Percentiles rank a stretch among this genome's conserved stretches.
phyloP scores from a whole-genome alignment of 2,797 vertebrate species.

The Lacerta agilis region DNA sequence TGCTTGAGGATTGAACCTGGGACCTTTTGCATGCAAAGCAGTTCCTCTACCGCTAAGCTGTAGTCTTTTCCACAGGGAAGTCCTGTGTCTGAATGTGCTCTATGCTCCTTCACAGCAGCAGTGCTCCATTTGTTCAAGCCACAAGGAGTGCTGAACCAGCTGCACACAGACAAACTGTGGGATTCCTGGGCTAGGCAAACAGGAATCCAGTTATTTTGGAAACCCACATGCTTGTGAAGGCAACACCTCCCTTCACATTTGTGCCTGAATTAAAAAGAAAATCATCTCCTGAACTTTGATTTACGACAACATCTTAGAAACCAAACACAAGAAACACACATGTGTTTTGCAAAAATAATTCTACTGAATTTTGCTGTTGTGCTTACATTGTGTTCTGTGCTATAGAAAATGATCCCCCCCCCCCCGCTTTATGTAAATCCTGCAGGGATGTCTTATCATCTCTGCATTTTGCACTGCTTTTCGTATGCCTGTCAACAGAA shows the following conservation, averaged over 20 bases:
- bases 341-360: conserved; percentile 74
- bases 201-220: conserved; percentile 24
- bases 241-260: conserved; percentile 38
- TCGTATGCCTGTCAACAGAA: conserved; percentile 64
- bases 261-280: conserved; percentile 8
- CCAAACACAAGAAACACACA: conserved; percentile 65
- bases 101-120: neutral
- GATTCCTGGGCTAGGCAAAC: neutral
- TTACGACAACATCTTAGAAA: conserved; percentile 70
- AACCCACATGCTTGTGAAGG: conserved; percentile 2
- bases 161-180: neutral
- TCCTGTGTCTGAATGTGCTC: neutral
- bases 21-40: no score
- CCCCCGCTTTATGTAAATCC: conserved; percentile 55
- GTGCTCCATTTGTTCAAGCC: neutral
- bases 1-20: no score
- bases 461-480: conserved; percentile 68
- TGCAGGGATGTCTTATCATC: conserved; percentile 57
- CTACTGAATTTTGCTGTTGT: conserved; percentile 52
- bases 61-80: no score
- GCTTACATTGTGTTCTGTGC: conserved; percentile 46
- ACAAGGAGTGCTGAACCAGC: neutral
- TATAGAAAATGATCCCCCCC: conserved; percentile 54
- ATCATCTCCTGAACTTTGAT: conserved; percentile 57
- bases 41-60: no score